phyloP scores from a whole-genome alignment of 2,888 invertebrate genomes.

The Chrysina gloriosa region DNA sequence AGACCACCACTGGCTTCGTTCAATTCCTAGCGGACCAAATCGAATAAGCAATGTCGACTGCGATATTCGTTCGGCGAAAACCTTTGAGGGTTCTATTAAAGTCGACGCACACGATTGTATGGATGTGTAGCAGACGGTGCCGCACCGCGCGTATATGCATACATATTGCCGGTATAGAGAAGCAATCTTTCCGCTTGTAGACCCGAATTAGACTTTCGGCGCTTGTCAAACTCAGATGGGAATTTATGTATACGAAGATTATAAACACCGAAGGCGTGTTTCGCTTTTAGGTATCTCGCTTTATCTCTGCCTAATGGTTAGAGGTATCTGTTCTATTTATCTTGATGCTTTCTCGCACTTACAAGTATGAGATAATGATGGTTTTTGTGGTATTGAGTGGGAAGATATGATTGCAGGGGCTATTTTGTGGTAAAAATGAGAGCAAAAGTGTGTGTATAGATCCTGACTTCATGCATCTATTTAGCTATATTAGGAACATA shows the following conservation, averaged over 20 bases:
- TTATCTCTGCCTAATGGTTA: constrained; percentile 20
- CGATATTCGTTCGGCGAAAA: neutral
- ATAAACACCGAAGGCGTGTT: constrained; percentile 31
- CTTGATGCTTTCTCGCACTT: constrained; percentile 25
- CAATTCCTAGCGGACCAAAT: too few species aligned
- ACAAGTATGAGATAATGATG: neutral
- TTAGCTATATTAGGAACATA: too few species aligned
- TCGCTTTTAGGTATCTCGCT: neutral
- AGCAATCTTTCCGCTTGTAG: constrained; percentile 37
- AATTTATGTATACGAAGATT: constrained; percentile 30
- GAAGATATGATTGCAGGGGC: neutral
- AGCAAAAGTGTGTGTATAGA: neutral
- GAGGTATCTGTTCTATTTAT: constrained; percentile 21
- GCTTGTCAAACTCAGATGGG: constrained; percentile 39
- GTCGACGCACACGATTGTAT: neutral
- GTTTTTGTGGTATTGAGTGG: neutral
- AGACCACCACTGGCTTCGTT: too few species aligned
- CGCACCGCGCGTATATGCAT: neutral
- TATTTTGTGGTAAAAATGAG: neutral
- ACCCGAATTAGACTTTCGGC: constrained; percentile 28
- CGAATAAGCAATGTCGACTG: neutral
- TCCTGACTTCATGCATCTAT: too few species aligned
- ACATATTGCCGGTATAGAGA: constrained; percentile 18
- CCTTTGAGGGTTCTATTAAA: constrained; percentile 6
- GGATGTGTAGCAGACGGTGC: neutral